A percentile compares a stretch with the other conserved stretches of the same genome.
Conservation (phyloP, 2,888 invertebrate genomes). For the Thera obeliscata region DNA sequence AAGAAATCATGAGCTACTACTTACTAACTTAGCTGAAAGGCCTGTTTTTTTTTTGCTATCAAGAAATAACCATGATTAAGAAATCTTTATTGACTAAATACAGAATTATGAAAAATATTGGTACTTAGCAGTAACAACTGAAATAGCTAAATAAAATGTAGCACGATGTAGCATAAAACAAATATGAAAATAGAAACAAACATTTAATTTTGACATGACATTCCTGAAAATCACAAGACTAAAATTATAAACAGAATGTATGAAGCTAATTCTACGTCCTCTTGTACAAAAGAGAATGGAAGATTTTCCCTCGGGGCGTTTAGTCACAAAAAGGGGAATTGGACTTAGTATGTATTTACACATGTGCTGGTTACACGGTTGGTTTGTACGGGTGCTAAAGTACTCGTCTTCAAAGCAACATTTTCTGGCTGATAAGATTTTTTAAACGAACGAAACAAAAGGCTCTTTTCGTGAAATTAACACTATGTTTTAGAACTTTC, state of each 20-base stretch:
- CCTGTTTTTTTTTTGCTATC: too few species aligned
- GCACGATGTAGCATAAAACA: neutral
- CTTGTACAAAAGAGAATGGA: neutral
- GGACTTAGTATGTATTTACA: conserved; percentile 55
- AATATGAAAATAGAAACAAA: conserved; percentile 1
- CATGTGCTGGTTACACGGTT: conserved; percentile 60
- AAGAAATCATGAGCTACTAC: too few species aligned
- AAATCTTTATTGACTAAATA: too few species aligned
- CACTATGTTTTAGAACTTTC: too few species aligned
- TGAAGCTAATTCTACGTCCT: conserved; percentile 11
- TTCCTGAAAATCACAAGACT: conserved; percentile 8
- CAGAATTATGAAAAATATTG: too few species aligned
- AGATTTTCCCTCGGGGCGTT: conserved; percentile 47
- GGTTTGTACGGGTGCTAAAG: conserved; percentile 46
- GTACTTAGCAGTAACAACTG: too few species aligned
- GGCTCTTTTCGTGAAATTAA: too few species aligned
- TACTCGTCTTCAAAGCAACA: conserved; percentile 27
- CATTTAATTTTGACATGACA: neutral
- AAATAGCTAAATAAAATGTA: neutral
- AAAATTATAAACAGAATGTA: conserved; percentile 7
- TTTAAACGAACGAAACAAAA: conserved; percentile 17
- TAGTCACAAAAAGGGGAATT: conserved; percentile 66
- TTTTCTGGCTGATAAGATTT: conserved; percentile 26
- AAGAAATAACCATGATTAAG: too few species aligned
- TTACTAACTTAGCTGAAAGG: too few species aligned